Conservation (phyloP, 1,140 invertebrate genomes). For the Ceratitis capitata region DNA sequence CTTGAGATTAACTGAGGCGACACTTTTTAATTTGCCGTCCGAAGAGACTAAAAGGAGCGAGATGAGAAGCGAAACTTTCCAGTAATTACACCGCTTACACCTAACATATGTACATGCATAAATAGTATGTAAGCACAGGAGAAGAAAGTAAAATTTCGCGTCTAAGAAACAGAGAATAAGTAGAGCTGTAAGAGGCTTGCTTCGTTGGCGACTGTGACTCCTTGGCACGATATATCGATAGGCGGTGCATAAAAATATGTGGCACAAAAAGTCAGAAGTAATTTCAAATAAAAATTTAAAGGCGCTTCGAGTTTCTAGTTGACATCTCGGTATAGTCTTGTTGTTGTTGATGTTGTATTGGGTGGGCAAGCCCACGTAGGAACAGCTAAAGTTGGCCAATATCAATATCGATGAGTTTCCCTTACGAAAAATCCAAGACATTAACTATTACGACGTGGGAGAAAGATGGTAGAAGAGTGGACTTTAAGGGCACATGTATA, state of each 20-base stretch:
- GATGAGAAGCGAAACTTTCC: not conserved
- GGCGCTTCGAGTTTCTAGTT: no score
- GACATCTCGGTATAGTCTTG: no score
- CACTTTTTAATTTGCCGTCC: not conserved
- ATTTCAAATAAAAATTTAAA: not conserved
- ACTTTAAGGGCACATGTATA: no score
- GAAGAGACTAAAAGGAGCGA: not conserved
- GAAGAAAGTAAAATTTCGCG: not conserved
- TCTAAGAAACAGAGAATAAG: no score
- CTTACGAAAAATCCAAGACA: no score
- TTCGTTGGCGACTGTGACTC: not conserved
- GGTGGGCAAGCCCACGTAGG: no score
- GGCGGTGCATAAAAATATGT: not conserved
- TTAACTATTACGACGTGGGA: no score
- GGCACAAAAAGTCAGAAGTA: not conserved
- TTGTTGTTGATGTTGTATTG: no score
- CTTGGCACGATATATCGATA: not conserved
- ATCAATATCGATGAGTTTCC: no score
- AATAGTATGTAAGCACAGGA: not conserved
- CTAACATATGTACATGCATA: not conserved
- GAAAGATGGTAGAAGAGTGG: no score
- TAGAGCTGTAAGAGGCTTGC: no score
- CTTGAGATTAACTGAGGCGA: not conserved
- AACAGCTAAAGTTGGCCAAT: no score
- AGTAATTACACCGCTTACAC: not conserved